Base-by-base conservation (phyloP, 1,140 invertebrate genomes). In the Drosophila obscura region DNA sequence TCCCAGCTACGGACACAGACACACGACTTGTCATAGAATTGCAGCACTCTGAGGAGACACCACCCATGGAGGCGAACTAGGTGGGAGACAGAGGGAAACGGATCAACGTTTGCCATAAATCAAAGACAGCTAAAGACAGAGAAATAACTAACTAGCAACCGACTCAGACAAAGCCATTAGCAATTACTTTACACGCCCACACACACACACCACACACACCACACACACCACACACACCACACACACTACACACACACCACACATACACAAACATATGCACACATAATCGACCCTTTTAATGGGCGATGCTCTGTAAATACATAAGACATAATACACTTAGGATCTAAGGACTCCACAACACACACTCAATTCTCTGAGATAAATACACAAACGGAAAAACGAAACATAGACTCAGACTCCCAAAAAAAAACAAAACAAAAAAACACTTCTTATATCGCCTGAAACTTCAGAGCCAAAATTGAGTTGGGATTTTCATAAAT, bases 291-390 rank as follows among this genome's bases (percentile, higher is more conserved):
- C 35, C 35, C 35, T 39, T 39, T 46, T 35, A 11, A 31, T 45
- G 11, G 46, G 48, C 28, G 22, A 67, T 53, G 45, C 62, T 53
- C 41, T 73, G 41, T 63, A 81, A 58, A 77, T 58, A 77, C 16
- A 58, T 43, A 16, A 73, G 28, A 13, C 13, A 53, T 43, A 50
- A 31, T 9, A 31, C 3, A 31, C 58, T 45, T 66, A 57, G 46
- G 24, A 85, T 85, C 84, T 89, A 88, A 88, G 76, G 50, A 35
- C 9, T 35, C 31, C 31, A 35, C 31, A 35, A 3, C 62, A 45
- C 19, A 60, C 61, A 76, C 64, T 75, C 71, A 58, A 55, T 51
- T 76, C 74, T 79, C 62, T 35, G 26, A 67, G 39, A 31, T 45
- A 57, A 19, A 62, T 19, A 52, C n/a, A 48, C 15, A 19, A 4